phyloP scores from a whole-genome alignment of 1,140 invertebrate genomes.

The Drosophila kikkawai region DNA sequence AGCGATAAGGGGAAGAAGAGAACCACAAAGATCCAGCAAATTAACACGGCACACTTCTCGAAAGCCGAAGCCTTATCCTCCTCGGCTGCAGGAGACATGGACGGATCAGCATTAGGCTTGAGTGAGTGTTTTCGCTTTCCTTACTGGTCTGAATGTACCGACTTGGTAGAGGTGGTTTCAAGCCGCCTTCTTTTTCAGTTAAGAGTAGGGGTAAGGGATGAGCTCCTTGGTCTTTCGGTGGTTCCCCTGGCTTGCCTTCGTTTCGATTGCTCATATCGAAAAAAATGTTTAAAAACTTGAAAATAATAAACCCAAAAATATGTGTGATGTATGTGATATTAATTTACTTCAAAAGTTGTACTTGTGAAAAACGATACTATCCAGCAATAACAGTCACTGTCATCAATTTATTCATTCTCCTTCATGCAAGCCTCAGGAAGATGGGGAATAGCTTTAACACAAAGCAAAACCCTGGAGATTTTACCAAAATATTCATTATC shows the following conservation, averaged over 20 bases:
- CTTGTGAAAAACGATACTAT: background rate
- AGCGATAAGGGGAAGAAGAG: constrained; percentile 92
- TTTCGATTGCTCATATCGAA: constrained; percentile 11
- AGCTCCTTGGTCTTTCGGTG: background rate
- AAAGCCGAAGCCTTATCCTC: constrained; percentile 1
- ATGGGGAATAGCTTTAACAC: constrained; percentile 92
- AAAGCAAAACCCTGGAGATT: constrained; percentile 90
- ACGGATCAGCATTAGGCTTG: background rate
- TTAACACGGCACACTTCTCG: constrained; percentile 91
- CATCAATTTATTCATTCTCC: constrained; percentile 10
- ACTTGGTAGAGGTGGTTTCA: background rate
- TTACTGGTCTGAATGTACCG: constrained; percentile 44
- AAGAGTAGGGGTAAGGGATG: background rate
- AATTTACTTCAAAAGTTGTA: constrained; percentile 1
- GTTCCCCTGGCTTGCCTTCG: background rate
- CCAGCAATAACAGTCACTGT: background rate
- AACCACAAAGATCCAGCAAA: constrained; percentile 91
- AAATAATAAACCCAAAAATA: background rate
- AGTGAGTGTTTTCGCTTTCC: background rate
- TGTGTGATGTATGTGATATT: constrained; percentile 3
- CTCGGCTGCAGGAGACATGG: constrained; percentile 34
- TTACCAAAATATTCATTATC: constrained; percentile 86
- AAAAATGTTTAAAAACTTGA: background rate
- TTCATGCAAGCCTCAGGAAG: constrained; percentile 71
- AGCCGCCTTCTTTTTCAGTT: background rate